Evolutionary conservation across 2,797 vertebrate species (phyloP).

Genomic region (Lutra lutra): DNA sequence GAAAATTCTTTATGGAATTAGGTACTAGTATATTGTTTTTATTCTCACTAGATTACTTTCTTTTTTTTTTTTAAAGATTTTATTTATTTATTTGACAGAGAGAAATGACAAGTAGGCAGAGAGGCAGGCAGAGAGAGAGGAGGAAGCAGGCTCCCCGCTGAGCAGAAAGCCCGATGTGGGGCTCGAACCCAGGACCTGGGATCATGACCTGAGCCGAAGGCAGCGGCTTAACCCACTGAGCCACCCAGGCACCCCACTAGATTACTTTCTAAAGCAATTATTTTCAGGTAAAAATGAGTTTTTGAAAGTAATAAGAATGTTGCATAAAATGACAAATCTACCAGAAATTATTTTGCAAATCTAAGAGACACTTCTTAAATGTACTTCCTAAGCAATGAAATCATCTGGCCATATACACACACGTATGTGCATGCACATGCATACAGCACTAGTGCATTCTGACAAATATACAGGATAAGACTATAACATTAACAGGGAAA

Average conservation of each 20-base stretch:
- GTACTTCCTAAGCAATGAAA: neutral
- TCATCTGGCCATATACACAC: neutral
- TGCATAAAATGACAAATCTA: neutral
- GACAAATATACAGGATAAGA: neutral
- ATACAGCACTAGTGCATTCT: neutral
- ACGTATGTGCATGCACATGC: neutral
- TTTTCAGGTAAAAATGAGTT: neutral
- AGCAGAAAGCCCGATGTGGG: no score
- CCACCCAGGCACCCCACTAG: no score
- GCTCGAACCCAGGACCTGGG: no score
- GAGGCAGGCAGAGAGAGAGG: no score
- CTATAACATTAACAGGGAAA: neutral
- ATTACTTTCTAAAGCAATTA: neutral
- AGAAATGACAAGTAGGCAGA: no score
- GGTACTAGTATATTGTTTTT: neutral
- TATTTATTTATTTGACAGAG: no score
- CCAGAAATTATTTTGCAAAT: neutral
- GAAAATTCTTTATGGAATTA: neutral
- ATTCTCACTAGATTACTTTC: neutral
- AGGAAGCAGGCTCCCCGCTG: no score
- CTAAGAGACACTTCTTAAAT: neutral
- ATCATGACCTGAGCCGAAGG: no score
- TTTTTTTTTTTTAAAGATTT: no score
- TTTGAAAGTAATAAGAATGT: neutral
- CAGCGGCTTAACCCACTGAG: no score